Evolutionary conservation across 1,140 invertebrate genomes (phyloP), one percentile per base, ranked within the genome.

Genomic region (Drosophila pachea): DNA sequence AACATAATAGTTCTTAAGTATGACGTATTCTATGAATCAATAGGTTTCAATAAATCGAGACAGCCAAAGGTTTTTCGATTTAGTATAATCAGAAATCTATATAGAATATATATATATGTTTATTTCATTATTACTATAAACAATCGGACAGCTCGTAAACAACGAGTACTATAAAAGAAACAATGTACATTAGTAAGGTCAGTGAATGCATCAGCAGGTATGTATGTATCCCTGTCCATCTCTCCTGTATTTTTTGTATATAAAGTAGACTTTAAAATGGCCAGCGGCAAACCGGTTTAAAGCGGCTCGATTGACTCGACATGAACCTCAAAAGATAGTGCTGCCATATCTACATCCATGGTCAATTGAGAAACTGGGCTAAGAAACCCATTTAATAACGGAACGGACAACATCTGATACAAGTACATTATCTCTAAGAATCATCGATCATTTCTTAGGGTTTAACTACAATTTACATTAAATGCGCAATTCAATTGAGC

Each of bases 171-270:
- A 49, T 22, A 49, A 52, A 50, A 38, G 14, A 45, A 52, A 60
- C 55, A 65, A 58, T 59, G 36, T 50, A 42, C 31, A 66, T 40
- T 64, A 70, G 62, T 48, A 54, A 70, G 68, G 68, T 70, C 68
- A 70, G 68, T 70, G 53, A 53, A 66, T 70, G 55, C 68, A 70
- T 70, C 68, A 70, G 68, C 62, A 59, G 62, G 40, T 65, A 52
- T 40, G 29, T 35, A 43, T 48, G 40, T 49, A 52, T 22, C 3
- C 22, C 22, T 29, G 45, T 47, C n/a, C 6, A 12, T 40, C n/a
- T 42, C 11, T n/a, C 14, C 40, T 43, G 40, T 5, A 12, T 12
- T 5, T 42, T n/a, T 42, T 42, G n/a, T 42, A 42, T 11, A 12
- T 12, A 11, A 55, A 14, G 14, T 5, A 53, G 31, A 33, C 12